Evolutionary conservation across 2,113 vertebrate species (phyloP).

Genomic region (Theristicus caerulescens): DNA sequence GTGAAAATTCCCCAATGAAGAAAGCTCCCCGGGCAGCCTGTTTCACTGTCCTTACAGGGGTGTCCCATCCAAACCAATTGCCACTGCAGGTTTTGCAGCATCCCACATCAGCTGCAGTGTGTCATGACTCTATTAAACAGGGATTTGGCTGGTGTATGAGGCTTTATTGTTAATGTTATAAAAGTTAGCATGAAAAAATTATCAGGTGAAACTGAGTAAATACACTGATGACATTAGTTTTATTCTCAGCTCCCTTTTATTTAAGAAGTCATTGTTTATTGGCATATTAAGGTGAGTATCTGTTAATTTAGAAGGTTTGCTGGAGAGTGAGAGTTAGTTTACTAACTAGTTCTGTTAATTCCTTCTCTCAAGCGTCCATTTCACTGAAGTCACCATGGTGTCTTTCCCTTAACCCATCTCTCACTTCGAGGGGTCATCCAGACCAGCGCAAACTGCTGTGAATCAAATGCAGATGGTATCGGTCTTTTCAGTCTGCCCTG

Average conservation of each 20-base stretch:
- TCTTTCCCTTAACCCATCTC: not conserved
- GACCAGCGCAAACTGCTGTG: not conserved
- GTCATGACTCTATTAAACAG: not conserved
- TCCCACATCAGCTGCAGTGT: not conserved
- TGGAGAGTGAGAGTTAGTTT: not conserved
- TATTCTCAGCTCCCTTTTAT: not conserved
- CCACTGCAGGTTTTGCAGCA: not conserved
- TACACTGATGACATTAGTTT: not conserved
- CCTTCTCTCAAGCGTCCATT: not conserved
- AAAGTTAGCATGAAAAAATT: not conserved
- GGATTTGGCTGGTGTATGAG: not conserved
- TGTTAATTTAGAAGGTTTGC: not conserved
- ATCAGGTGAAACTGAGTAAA: not conserved
- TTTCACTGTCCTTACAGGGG: not conserved
- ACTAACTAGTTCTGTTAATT: not conserved
- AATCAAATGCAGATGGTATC: not conserved
- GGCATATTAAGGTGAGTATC: not conserved
- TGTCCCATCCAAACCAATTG: not conserved
- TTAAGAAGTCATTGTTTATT: not conserved
- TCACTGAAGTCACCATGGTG: not conserved
- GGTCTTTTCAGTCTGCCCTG: not conserved
- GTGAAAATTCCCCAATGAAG: not conserved
- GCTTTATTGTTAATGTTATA: not conserved
- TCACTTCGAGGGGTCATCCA: not conserved
- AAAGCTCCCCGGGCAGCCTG: not conserved